Evolutionary conservation across 2,888 invertebrate species (phyloP), one percentile per base, ranked within the genome.

Genomic region (Pheosia tremula): DNA sequence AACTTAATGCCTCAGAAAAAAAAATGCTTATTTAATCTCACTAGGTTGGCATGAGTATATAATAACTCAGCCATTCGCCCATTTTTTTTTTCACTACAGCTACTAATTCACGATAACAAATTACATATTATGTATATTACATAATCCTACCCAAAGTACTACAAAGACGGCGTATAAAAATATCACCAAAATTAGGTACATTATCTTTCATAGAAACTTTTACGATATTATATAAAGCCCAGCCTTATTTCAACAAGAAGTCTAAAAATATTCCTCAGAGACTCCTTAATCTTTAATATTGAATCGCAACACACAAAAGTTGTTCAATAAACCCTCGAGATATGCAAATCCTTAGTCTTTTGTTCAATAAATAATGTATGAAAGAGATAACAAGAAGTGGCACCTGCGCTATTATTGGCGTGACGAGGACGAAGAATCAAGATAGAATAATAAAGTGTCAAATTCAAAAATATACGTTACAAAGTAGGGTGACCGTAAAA

Each of bases 241-340:
- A 66, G 68, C 80, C 81, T 85, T 84, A 83, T 83, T 84, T 81
- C 71, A 74, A 74, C 70, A 53, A 64, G 67, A 77, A 71, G 60
- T 72, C 77, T 68, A 72, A 82, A 82, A 77, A 80, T 83, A 84
- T 84, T 77, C 81, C 38, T 47, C 47, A 62, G 55, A n/a, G 57
- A 59, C 60, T 59, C 84, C 85, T 87, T 83, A 88, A 89, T 90
- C 84, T 86, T 87, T 83, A 88, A 89, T 90, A 89, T 87, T 86
- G 85, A 85, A 89, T 82, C 85, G 84, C 84, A 82, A 85, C 83
- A 88, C 82, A 85, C 84, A 83, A 87, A 90, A 90, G 83, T 90
- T 90, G 86, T 86, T 83, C 87, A 88, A 90, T 89, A 89, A 83
- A 83, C 79, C 78, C 78, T 57, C 67, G 80, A 79, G 82, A 83